Evolutionary conservation across 2,797 vertebrate genomes (phyloP).

Genomic region (Spinus pinus): DNA sequence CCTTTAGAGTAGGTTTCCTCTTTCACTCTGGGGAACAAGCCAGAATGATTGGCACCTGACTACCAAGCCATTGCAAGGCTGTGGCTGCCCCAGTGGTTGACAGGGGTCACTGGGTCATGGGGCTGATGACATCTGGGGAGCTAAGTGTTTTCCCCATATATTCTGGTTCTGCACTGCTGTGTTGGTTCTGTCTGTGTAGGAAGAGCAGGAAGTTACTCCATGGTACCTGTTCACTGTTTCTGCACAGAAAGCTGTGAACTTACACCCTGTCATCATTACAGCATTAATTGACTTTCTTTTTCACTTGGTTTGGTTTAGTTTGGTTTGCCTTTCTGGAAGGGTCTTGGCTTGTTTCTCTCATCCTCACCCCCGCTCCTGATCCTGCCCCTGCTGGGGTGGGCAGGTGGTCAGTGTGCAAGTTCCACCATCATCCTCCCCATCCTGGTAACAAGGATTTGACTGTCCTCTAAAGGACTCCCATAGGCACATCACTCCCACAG

Average conservation of each 20-base stretch:
- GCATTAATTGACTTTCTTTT: neutral
- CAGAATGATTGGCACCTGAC: neutral
- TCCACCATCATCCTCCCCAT: neutral
- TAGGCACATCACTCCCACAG: neutral
- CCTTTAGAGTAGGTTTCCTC: neutral
- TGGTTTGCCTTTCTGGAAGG: neutral
- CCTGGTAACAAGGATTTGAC: neutral
- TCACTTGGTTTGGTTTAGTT: neutral
- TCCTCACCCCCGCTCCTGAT: fast-evolving
- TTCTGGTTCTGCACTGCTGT: neutral
- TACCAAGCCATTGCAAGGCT: neutral
- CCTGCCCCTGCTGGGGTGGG: neutral
- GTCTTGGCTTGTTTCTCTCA: neutral
- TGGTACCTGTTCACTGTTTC: neutral
- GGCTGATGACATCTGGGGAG: neutral
- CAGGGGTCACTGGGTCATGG: neutral
- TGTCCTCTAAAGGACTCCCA: neutral
- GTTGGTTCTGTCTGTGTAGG: neutral
- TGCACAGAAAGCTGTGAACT: neutral
- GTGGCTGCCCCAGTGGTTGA: neutral
- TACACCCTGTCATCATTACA: neutral
- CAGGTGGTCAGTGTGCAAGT: neutral
- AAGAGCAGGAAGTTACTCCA: neutral
- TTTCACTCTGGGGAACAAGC: neutral
- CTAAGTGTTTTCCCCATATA: neutral